Base-by-base conservation (phyloP, 2,797 vertebrate genomes). In the Macroramphosus scolopax region DNA sequence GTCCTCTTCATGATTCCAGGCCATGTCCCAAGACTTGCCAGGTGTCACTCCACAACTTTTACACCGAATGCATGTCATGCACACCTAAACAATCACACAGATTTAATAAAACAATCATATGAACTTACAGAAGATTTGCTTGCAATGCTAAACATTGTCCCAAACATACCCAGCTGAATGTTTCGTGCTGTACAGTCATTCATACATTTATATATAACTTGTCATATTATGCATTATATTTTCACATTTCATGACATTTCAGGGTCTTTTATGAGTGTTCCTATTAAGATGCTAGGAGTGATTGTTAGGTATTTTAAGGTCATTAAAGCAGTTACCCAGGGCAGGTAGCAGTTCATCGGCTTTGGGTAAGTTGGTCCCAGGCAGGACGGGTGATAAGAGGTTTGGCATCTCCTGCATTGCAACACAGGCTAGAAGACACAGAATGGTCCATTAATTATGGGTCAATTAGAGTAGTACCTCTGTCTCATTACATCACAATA, bases 311-410 rank as follows among this genome's bases (percentile, higher is more conserved):
- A n/a, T n/a, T n/a, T n/a, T n/a, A 11, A 33, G 1, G 15, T 14
- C 5, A 26, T 5, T 32, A 15, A 38, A 47, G 16, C 5, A 75
- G 79, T 87, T 85, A 96, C 94, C 94, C 94, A 95, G 47, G 92
- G 87, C 14, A 83, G 83, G 67, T 68, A 91, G 59, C 89, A 89
- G 40, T 92, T 92, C 14, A 89, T 77, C 32, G 92, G 91, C 34
- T 93, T 93, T 1, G 94, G 93, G 69, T 96, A 95, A 25, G 92
- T 93, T 63, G 94, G 94, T 57, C 94, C 94, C 47, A 96, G 75
- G 51, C 94, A 96, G 56, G 92, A 91, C 3, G 92, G 88, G 54
- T 96, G 94, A 66, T 94, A 96, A 37, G 90, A 92, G 29, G 92
- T 92, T 69, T 93, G 90, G 72, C 94, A 96, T 57, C 89, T 89